phyloP scores from a whole-genome alignment of 2,113 vertebrate genomes.

The Tamias sibiricus region DNA sequence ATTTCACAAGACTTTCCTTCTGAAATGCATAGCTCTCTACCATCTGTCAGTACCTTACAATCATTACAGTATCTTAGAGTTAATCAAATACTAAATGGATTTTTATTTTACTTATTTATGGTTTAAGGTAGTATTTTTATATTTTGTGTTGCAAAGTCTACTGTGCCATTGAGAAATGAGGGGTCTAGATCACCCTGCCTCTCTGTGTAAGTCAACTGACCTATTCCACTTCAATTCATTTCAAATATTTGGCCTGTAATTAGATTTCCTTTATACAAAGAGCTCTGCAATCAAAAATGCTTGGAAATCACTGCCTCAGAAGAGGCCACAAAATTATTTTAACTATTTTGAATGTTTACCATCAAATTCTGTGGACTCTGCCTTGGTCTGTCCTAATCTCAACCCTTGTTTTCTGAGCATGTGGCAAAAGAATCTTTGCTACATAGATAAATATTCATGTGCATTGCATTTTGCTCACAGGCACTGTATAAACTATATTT shows the following conservation, averaged over 20 bases:
- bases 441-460: slow-evolving; percentile 53
- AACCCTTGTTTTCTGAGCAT: slow-evolving; percentile 49
- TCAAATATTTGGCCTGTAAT: slow-evolving; percentile 46
- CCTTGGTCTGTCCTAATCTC: slow-evolving; percentile 28
- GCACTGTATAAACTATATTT: slow-evolving; percentile 65
- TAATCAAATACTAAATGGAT: not conserved
- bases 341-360: not conserved
- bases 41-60: not conserved
- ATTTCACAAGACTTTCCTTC: not conserved
- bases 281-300: not conserved
- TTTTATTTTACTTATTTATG: slow-evolving; percentile 41
- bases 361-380: not conserved
- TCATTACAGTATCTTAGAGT: slow-evolving; percentile 4
- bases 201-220: not conserved
- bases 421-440: slow-evolving; percentile 8
- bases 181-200: not conserved
- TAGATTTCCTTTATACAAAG: slow-evolving; percentile 4
- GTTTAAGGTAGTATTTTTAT: not conserved
- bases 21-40: not conserved
- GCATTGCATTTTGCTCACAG: slow-evolving; percentile 31
- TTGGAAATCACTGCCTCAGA: not conserved
- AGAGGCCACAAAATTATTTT: not conserved
- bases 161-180: not conserved
- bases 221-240: not conserved
- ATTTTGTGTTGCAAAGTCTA: not conserved